phyloP scores from a whole-genome alignment of 2,888 invertebrate genomes.

The Quadriops clusia region DNA sequence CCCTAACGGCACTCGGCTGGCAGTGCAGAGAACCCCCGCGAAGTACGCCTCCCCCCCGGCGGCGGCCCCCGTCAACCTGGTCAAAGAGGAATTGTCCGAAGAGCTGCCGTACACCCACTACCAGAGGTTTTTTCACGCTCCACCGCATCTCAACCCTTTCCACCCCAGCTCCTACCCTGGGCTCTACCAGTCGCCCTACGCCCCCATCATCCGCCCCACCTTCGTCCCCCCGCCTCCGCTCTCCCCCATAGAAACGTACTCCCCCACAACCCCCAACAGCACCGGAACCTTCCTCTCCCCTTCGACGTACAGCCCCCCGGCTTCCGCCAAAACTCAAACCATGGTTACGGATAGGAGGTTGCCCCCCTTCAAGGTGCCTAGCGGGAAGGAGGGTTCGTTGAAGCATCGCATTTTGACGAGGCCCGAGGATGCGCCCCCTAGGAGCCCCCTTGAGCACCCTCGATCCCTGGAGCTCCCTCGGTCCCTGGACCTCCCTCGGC shows the following conservation, averaged over 20 bases:
- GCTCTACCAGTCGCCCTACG: slow-evolving; percentile 34
- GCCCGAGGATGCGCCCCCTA: slow-evolving; percentile 31
- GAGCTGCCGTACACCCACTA: slow-evolving; percentile 24
- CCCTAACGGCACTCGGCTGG: slow-evolving; percentile 29
- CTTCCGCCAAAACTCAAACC: slow-evolving; percentile 15
- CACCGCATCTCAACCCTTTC: slow-evolving; percentile 22
- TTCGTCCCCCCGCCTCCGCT: slow-evolving; percentile 37
- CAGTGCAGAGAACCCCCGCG: slow-evolving; percentile 25
- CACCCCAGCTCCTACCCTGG: slow-evolving; percentile 18
- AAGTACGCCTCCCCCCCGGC: slow-evolving; percentile 34
- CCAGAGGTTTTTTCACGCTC: slow-evolving; percentile 24
- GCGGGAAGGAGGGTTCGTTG: slow-evolving; percentile 49
- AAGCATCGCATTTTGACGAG: slow-evolving; percentile 49
- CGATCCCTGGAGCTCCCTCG: slow-evolving; percentile 6
- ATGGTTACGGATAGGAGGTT: slow-evolving; percentile 17
- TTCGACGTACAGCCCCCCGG: slow-evolving; percentile 24
- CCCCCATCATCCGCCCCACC: slow-evolving; percentile 33
- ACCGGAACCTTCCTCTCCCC: slow-evolving; percentile 29
- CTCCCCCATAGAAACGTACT: slow-evolving; percentile 33
- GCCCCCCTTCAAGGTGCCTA: slow-evolving; percentile 38
- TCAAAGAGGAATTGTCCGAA: slow-evolving; percentile 13
- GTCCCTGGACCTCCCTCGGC: slow-evolving; percentile 22
- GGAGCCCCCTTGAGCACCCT: slow-evolving; percentile 15
- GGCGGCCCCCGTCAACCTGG: slow-evolving; percentile 33
- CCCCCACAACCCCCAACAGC: slow-evolving; percentile 33